Percentiles rank a stretch among this genome's conserved stretches.
phyloP scores from a whole-genome alignment of 2,888 invertebrate species.

The Orthosia incerta region DNA sequence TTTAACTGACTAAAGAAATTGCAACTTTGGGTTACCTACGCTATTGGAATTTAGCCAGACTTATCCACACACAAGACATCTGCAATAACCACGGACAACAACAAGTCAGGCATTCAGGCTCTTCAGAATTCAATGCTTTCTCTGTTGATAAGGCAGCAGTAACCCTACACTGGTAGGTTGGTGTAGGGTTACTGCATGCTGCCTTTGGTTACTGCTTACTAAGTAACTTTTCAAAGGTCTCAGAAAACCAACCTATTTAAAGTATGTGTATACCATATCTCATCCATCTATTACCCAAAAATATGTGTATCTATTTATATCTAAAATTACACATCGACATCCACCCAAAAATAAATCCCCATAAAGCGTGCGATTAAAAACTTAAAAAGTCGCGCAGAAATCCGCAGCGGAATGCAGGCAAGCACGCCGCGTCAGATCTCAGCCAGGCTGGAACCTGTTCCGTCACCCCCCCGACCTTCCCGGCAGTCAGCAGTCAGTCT shows the following conservation, averaged over 20 bases:
- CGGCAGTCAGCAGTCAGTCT: conserved; percentile 30
- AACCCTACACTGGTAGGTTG: no score
- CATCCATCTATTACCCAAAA: no score
- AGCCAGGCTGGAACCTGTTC: conserved; percentile 64
- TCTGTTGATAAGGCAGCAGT: no score
- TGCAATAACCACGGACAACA: not conserved
- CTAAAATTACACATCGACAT: not conserved
- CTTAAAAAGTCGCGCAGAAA: conserved; percentile 38
- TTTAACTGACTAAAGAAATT: not conserved
- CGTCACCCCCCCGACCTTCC: conserved; percentile 59
- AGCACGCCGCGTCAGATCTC: conserved; percentile 38
- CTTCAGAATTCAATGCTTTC: no score
- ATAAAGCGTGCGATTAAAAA: conserved; percentile 27
- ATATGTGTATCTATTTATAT: not conserved
- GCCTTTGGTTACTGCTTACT: no score
- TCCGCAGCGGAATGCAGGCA: conserved; percentile 65
- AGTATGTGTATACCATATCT: no score
- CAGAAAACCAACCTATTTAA: no score
- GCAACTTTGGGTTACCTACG: not conserved
- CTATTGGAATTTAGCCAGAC: not conserved
- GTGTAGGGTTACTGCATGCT: no score
- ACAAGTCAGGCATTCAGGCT: not conserved
- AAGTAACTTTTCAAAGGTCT: no score
- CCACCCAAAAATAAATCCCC: not conserved
- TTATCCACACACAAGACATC: no score